These are phyloP conservation scores for Sciurus niger DNA, from an alignment of 2,113 vertebrate genomes.

Conservation along the genomic window DNA sequence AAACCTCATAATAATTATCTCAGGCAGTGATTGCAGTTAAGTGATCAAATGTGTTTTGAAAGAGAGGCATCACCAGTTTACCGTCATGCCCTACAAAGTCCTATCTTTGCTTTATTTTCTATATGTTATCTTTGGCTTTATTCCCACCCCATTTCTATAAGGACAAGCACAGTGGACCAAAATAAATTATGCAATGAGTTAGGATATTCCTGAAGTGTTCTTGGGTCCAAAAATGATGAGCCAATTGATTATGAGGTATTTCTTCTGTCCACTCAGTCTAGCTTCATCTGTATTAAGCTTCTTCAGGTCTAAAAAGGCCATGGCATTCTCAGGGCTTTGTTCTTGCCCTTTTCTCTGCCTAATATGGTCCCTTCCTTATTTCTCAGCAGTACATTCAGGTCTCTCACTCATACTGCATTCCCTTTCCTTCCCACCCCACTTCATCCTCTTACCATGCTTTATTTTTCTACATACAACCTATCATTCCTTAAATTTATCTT, in stretches of 20 bases:
- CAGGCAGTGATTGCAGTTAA: neutral
- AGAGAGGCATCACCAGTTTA: neutral
- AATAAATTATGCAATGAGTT: neutral
- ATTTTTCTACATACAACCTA: neutral
- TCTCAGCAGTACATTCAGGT: neutral
- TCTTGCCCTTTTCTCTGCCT: neutral
- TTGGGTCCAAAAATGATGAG: conserved; percentile 3
- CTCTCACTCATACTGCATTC: neutral
- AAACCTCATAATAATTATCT: neutral
- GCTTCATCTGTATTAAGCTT: neutral
- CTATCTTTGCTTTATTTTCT: neutral
- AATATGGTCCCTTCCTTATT: neutral
- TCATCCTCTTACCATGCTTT: neutral
- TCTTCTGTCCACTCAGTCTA: neutral
- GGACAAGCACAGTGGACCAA: neutral
- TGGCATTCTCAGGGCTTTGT: neutral
- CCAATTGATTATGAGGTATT: neutral
- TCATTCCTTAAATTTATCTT: neutral
- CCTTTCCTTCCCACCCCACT: fast-evolving
- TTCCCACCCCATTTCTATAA: neutral
- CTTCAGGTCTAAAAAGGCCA: neutral
- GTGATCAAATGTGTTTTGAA: neutral
- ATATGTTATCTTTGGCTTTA: neutral
- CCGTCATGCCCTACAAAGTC: neutral
- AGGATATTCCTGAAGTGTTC: neutral